Conservation (phyloP, 2,888 invertebrate genomes). For the Charanyca ferruginea region DNA sequence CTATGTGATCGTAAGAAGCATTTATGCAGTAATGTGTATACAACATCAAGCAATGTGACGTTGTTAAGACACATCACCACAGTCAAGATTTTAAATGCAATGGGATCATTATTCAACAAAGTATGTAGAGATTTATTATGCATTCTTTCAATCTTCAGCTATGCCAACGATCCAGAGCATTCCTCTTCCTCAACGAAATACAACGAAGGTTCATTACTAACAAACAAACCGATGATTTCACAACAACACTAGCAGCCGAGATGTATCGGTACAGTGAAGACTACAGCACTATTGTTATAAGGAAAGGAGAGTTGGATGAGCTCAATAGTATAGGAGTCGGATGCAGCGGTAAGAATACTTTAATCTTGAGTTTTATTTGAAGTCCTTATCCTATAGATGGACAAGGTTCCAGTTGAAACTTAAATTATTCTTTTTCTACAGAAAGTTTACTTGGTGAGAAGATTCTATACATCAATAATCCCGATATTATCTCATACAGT, state of each 20-base stretch:
- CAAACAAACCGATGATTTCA: conserved; percentile 96
- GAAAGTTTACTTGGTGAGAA: conserved; percentile 84
- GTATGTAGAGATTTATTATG: not conserved
- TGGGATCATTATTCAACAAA: not conserved
- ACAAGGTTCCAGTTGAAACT: not conserved
- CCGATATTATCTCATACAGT: conserved; percentile 78
- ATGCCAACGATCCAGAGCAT: conserved; percentile 97
- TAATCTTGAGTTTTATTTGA: not conserved
- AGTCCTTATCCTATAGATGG: not conserved
- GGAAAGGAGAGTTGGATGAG: conserved; percentile 97
- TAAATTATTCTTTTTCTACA: conserved; percentile 67
- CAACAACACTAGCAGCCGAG: conserved; percentile 94
- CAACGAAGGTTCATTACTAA: conserved; percentile 93
- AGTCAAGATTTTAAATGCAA: not conserved
- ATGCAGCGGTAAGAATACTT: conserved; percentile 94
- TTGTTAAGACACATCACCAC: too few species aligned
- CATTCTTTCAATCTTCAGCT: conserved; percentile 91
- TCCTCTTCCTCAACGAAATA: conserved; percentile 96
- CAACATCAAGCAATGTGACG: too few species aligned
- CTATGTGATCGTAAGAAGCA: not conserved
- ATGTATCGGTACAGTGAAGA: conserved; percentile 97
- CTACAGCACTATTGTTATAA: conserved; percentile 95
- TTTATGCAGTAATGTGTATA: not conserved
- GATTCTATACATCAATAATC: conserved; percentile 79
- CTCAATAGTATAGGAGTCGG: conserved; percentile 98